A percentile compares a stretch with the other conserved stretches of the same genome.
These are phyloP conservation scores for Cerastis leucographa DNA, from an alignment of 2,888 invertebrate genomes.

Conservation along the genomic window DNA sequence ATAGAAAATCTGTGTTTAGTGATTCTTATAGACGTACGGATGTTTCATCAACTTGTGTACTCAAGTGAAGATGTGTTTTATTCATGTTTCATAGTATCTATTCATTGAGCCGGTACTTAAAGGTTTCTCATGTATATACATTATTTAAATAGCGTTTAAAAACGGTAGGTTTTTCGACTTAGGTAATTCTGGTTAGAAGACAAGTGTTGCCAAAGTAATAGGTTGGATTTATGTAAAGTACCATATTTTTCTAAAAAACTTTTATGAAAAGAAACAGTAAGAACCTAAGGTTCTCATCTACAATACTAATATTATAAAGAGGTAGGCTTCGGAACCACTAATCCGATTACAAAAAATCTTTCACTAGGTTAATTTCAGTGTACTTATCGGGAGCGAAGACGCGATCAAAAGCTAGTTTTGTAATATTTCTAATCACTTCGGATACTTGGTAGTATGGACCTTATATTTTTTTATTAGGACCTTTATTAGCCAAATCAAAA, in stretches of 20 bases:
- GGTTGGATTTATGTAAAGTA: too few relatives aligned
- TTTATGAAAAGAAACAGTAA: not conserved
- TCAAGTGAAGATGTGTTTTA: conserved; percentile 21
- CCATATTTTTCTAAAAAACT: not conserved
- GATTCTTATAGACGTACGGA: conserved; percentile 26
- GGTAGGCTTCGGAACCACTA: too few relatives aligned
- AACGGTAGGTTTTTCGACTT: not conserved
- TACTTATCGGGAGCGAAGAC: too few relatives aligned
- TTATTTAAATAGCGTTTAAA: conserved; percentile 2
- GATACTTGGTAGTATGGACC: not conserved
- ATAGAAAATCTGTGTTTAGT: conserved; percentile 47
- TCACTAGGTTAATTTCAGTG: too few relatives aligned
- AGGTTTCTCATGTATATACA: not conserved
- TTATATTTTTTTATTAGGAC: too few relatives aligned
- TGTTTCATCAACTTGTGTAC: conserved; percentile 50
- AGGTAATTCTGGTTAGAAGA: not conserved
- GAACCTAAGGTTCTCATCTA: not conserved
- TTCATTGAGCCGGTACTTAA: not conserved
- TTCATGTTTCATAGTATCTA: conserved; percentile 28
- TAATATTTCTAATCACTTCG: not conserved
- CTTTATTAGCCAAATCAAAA: too few relatives aligned
- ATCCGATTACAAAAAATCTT: too few relatives aligned
- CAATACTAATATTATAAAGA: too few relatives aligned
- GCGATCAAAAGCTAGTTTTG: not conserved
- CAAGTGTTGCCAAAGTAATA: not conserved